phyloP scores from a whole-genome alignment of 1,140 invertebrate species.

The Pogonognathellus flavescens region DNA sequence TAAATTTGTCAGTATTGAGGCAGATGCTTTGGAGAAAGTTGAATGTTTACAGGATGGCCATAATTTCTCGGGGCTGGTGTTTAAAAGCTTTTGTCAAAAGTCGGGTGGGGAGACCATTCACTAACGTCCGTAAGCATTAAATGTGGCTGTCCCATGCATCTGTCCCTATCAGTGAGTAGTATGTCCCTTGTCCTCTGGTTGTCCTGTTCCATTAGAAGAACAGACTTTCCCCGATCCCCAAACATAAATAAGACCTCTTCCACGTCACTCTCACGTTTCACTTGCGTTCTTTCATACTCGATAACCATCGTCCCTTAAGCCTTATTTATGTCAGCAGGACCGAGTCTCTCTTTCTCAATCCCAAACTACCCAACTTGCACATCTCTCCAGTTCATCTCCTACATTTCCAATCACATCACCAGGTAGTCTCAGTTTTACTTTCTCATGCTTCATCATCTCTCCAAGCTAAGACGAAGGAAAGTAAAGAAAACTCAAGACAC shows the following conservation, averaged over 20 bases:
- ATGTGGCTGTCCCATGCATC: constrained; percentile 51
- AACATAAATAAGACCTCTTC: constrained; percentile 67
- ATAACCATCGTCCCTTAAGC: constrained; percentile 67
- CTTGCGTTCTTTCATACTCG: constrained; percentile 66
- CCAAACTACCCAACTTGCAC: constrained; percentile 43
- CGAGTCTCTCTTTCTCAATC: constrained; percentile 43
- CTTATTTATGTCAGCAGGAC: constrained; percentile 66
- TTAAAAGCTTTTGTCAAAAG: constrained; percentile 66
- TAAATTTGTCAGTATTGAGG: constrained; percentile 56
- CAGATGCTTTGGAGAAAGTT: constrained; percentile 35
- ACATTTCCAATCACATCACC: constrained; percentile 52
- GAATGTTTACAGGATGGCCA: constrained; percentile 58
- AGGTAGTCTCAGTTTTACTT: constrained; percentile 46
- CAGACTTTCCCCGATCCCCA: constrained; percentile 63
- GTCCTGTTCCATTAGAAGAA: constrained; percentile 66
- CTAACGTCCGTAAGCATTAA: constrained; percentile 54
- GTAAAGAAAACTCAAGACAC: no score
- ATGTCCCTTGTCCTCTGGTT: constrained; percentile 63
- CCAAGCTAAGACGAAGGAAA: neutral
- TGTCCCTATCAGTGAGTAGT: constrained; percentile 58
- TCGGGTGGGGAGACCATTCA: constrained; percentile 57
- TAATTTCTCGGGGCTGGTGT: constrained; percentile 62
- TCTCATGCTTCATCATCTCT: constrained; percentile 45
- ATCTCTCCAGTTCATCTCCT: constrained; percentile 48
- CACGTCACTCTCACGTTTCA: constrained; percentile 67